phyloP scores from a whole-genome alignment of 30 jellyfish, hydroid and myxozoan genomes.

The Sanderia malayensis region DNA sequence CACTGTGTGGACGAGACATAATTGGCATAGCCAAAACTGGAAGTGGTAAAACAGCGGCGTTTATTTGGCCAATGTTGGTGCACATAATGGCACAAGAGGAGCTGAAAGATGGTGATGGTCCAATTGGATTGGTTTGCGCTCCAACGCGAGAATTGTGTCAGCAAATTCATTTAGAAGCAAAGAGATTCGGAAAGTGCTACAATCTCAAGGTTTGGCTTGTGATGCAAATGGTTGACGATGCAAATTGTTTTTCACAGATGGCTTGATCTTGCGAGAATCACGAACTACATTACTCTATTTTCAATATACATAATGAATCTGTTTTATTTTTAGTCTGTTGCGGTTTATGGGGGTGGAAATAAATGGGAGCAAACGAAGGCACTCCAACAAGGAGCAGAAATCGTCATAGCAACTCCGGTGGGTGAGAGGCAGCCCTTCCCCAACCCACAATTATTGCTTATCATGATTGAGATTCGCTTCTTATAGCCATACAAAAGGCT shows the following conservation, averaged over 20 bases:
- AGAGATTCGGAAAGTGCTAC: conserved; percentile 88
- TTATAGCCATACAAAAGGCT: not conserved
- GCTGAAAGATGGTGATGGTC: conserved; percentile 97
- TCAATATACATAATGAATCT: too few relatives aligned
- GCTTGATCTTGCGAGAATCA: too few relatives aligned
- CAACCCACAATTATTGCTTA: too few relatives aligned
- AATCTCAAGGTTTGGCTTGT: conserved; percentile 91
- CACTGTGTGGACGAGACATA: conserved; percentile 95
- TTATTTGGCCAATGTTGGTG: conserved; percentile 96
- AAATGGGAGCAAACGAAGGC: conserved; percentile 96
- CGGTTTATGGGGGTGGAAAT: conserved; percentile 99
- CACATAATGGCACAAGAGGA: conserved; percentile 94
- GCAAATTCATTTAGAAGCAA: conserved; percentile 86
- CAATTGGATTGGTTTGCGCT: conserved; percentile 94
- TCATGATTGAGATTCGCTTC: not conserved
- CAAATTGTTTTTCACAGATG: too few relatives aligned
- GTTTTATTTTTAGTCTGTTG: conserved; percentile 96
- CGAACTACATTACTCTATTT: too few relatives aligned
- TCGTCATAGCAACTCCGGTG: conserved; percentile 98
- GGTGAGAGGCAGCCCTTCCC: too few relatives aligned
- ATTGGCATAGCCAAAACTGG: conserved; percentile 99
- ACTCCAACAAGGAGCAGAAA: conserved; percentile 95
- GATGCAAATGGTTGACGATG: too few relatives aligned
- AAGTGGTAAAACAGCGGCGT: conserved; percentile 99
- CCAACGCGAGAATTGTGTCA: conserved; percentile 99